Base-by-base conservation (phyloP, 2,888 invertebrate species). In the Drosophila mimica region DNA sequence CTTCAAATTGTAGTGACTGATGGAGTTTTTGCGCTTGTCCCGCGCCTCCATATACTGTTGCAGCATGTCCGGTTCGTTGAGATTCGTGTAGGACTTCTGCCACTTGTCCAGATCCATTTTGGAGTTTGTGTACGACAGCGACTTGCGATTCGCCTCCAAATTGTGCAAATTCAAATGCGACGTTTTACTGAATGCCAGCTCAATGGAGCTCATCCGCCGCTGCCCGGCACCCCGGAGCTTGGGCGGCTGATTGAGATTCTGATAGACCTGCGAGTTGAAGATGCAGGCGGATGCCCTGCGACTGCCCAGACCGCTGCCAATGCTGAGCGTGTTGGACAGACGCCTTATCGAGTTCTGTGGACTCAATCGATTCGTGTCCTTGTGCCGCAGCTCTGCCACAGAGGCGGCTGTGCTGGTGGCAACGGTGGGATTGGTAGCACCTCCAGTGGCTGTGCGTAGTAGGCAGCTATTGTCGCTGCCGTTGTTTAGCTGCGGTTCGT, bases 391-490 rank as follows among this genome's bases (percentile, higher is more conserved):
- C 95, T 95, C 90, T 95, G 95, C 64, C 5, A 57, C 56, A 13
- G 56, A 56, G n/a, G n/a, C 28, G 28, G 28, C n/a, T 38, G 56
- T 56, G 28, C 28, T 28, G 28, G 43, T 31, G 6, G 57, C 20
- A 40, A 40, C 31, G 43, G 30, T 57, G 57, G 40, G 30, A 43
- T 40, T 43, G 43, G 9, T 20, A 2, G 40, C 6, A 94, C 93
- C 36, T 94, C 54, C 28, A 73, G 52, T 68, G 71, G 52, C 54
- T 52, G 79, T 31, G 69, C 82, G 30, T 72, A 84, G 59, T 33
- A 92, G 76, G 53, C 95, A 96, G 25, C 96, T 95, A 89, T 96
- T 96, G 88, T 96, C 96, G 56, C 96, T 94, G 52, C 96, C 96
- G 90, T 96, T 96, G 82, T 96, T 96, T 28, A 96, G 92, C 31